Base-by-base conservation (phyloP, 2,797 vertebrate genomes). In the Phoxinus dragarum region DNA sequence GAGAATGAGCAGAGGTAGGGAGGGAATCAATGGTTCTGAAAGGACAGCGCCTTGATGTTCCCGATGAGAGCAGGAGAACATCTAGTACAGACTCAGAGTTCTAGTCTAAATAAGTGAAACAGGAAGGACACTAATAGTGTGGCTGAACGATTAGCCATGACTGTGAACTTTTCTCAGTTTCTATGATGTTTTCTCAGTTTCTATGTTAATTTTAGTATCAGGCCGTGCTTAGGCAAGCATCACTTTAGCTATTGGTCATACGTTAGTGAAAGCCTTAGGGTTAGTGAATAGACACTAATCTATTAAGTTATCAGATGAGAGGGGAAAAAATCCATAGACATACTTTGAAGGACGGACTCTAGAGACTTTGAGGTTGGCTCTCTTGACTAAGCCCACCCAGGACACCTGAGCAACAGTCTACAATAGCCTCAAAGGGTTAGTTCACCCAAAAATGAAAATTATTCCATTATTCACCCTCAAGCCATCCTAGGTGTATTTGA, bases 11-110 rank as follows among this genome's bases (percentile, higher is more conserved):
- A 27, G 27, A 21, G 6, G 79, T 42, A 54, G 82, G 83, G 79
- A 64, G 40, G 42, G 34, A 69, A 73, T 83, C 71, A n/a, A 66
- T 71, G 84, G 88, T 88, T 85, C 87, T 87, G 84, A 87, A 89
- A 86, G 84, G 88, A 87, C 80, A 88, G 91, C 88, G 81, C 87
- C 88, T 85, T 80, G 82, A 84, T 17, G 78, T 81, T 89, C 80
- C 72, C 74, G 52, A n/a, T 19, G 49, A 67, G 47, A 82, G 47
- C 47, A 11, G 52, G 64, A 56, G 47, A 88, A 40, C 69, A 73
- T 79, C 49, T 42, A 40, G 68, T 71, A 31, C 61, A 49, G 44
- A n/a, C 31, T 34, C 61, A 49, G 49, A 85, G 40, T n/a, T n/a
- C 59, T 73, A 74, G 75, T 31, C 38, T 77, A n/a, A 80, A 85